Conservation (phyloP, 2,797 vertebrate species). For the Caiman crocodilus region DNA sequence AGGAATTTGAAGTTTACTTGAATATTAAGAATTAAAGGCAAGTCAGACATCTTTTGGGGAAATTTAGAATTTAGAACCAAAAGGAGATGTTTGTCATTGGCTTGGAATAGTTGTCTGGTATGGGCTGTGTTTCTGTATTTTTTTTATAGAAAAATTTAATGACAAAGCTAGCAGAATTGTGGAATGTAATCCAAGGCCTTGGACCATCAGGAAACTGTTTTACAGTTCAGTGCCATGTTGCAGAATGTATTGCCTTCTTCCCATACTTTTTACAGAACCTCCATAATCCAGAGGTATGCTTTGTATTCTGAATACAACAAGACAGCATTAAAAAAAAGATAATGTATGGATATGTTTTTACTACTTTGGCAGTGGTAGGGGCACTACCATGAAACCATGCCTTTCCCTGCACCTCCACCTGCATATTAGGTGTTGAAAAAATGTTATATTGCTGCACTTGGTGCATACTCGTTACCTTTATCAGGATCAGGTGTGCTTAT, state of each 20-base stretch:
- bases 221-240: neutral
- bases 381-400: no score
- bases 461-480: no score
- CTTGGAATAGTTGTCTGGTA: neutral
- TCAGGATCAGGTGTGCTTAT: no score
- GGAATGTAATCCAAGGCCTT: neutral
- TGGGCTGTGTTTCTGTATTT: accelerated
- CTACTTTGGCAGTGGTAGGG: neutral
- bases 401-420: no score
- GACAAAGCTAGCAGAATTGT: neutral
- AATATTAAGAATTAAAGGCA: neutral
- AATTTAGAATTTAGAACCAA: neutral
- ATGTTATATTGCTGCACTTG: no score
- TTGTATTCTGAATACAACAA: accelerated
- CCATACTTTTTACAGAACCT: neutral
- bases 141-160: neutral
- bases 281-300: neutral
- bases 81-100: neutral
- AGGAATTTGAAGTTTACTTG: neutral
- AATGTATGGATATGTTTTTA: neutral
- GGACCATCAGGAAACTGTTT: neutral
- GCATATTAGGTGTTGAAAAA: no score
- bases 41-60: neutral
- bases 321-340: neutral
- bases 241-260: neutral